Conservation (phyloP, 1,140 invertebrate species). For the Zaprionus taronus region DNA sequence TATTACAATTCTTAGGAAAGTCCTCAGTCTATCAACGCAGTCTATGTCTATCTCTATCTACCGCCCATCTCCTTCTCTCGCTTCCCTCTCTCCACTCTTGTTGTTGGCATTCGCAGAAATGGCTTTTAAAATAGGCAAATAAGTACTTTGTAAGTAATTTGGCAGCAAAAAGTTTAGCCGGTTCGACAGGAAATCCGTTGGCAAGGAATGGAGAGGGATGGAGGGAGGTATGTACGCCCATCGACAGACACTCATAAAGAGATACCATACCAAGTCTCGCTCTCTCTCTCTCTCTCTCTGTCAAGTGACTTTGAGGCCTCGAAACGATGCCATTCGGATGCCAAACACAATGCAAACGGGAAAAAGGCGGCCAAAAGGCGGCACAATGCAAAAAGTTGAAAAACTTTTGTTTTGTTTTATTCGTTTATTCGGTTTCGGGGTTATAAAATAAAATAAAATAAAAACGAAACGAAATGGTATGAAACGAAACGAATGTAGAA, state of each 20-base stretch:
- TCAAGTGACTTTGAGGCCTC: constrained; percentile 56
- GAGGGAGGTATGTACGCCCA: constrained; percentile 20
- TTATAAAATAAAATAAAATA: constrained; percentile 77
- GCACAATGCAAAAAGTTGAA: constrained; percentile 62
- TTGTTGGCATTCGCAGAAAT: constrained; percentile 65
- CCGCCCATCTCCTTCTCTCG: neutral
- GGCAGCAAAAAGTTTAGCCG: constrained; percentile 10
- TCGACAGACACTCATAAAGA: constrained; percentile 64
- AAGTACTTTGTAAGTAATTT: constrained; percentile 81
- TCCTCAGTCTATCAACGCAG: neutral
- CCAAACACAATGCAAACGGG: constrained; percentile 56
- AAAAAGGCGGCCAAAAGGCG: constrained; percentile 42
- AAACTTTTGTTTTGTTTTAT: constrained; percentile 67
- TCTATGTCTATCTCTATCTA: neutral
- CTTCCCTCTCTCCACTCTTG: constrained; percentile 4
- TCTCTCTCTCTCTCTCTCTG: constrained; percentile 5
- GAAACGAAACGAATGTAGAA: constrained; percentile 30
- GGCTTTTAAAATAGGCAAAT: constrained; percentile 75
- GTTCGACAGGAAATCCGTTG: neutral
- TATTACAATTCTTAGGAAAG: constrained; percentile 63
- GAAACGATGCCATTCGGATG: constrained; percentile 68
- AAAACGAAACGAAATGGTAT: neutral
- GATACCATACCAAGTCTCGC: constrained; percentile 44
- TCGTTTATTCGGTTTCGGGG: constrained; percentile 67
- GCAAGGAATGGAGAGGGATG: too few species aligned